Base-by-base conservation (phyloP, 1,140 invertebrate species). In the Paralvinella palmiformis region DNA sequence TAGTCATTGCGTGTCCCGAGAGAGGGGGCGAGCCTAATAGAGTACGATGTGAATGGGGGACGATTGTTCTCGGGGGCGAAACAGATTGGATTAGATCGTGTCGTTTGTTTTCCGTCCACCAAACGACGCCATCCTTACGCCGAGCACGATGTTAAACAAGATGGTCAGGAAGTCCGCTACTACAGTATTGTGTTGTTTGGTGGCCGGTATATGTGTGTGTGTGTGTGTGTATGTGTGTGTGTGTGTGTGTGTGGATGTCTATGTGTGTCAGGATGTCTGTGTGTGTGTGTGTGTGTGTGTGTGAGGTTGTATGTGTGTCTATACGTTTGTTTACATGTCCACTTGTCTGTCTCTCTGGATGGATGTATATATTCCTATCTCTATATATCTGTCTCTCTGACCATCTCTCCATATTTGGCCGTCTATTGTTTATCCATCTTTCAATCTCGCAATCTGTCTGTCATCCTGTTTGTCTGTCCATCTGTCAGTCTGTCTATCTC, bases 181-280 rank as follows among this genome's bases (percentile, higher is more conserved):
- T 59, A 20, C 37, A 35, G 33, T 4, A 37, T 29, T 59, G 22
- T 55, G 53, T 67, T 50, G 45, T 50, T 32, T 67, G 45, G 60
- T n/a, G 48, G 58, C 68, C 27, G 60, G 63, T 65, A 35, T 65
- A 37, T 60, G 59, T 63, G 59, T 65, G 50, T 62, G 60, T 65
- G 62, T 67, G 65, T 67, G 59, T 68, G 64, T 68, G 59, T 62
- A 53, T 67, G 44, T 67, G 52, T 68, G 55, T 67, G 57, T 68
- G 56, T 68, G 33, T 62, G 57, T 67, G 37, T 67, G 57, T 55
- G 41, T 67, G 58, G 68, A 53, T 68, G 55, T 67, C 32, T 68
- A 55, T 45, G 32, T 37, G 22, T 20, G 2, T 64, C 35, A 22
- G 37, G 48, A 15, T 65, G 44, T 64, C 13, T 58, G 27, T 66